These are phyloP conservation scores for Anolis sagrei DNA, from an alignment of 2,113 vertebrate species.

Conservation along the genomic window DNA sequence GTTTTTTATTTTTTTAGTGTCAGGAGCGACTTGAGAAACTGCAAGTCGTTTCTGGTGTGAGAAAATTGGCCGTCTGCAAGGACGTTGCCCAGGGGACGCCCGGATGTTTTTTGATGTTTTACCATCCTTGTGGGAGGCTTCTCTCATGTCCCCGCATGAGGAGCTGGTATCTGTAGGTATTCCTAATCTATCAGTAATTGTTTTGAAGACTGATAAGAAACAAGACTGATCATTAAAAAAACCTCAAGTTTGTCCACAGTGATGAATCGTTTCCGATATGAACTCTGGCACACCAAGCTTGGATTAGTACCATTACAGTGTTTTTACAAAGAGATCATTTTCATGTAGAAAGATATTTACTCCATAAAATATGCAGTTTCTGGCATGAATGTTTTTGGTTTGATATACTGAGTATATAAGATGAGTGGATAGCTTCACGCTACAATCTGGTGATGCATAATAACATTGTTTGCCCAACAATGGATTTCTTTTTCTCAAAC, in stretches of 20 bases:
- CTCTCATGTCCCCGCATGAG: no score
- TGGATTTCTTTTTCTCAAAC: neutral
- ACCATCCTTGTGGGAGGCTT: no score
- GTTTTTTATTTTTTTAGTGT: no score
- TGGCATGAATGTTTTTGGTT: neutral
- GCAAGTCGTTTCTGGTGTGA: no score
- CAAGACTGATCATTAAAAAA: neutral
- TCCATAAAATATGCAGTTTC: neutral
- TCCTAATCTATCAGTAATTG: no score
- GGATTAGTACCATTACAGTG: neutral
- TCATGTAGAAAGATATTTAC: neutral
- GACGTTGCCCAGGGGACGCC: no score
- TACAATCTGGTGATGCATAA: neutral
- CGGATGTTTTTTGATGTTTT: no score
- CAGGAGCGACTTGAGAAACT: no score
- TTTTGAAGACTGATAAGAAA: neutral
- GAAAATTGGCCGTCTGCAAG: no score
- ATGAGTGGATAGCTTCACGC: neutral
- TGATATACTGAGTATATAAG: neutral
- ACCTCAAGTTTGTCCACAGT: neutral
- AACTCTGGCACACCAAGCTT: neutral
- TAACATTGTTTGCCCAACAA: no score
- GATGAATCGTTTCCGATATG: neutral
- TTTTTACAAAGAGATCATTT: neutral
- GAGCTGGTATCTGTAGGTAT: no score